Conservation (phyloP, 2,888 invertebrate species). For the Nomada goodeniana region DNA sequence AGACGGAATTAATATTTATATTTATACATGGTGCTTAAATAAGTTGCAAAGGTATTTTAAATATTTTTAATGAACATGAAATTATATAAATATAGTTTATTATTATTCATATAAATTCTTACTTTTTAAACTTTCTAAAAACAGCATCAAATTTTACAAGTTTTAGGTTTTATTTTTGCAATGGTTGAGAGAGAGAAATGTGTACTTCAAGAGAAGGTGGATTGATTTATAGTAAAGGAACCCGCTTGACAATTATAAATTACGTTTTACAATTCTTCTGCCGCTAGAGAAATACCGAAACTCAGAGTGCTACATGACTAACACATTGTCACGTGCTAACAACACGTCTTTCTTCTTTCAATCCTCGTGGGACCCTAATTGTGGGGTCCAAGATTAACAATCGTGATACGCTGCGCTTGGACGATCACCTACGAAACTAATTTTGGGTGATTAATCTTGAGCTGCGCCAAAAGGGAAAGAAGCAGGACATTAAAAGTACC, state of each 20-base stretch:
- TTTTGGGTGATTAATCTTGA: neutral
- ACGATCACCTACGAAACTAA: neutral
- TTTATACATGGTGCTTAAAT: too few relatives aligned
- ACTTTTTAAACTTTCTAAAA: too few relatives aligned
- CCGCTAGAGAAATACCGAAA: neutral
- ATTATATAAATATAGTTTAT: too few relatives aligned
- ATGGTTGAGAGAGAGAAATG: too few relatives aligned
- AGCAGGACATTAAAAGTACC: neutral
- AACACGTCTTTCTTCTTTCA: neutral
- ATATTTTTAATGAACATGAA: too few relatives aligned
- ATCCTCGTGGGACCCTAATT: neutral
- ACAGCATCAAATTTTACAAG: too few relatives aligned
- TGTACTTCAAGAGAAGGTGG: too few relatives aligned
- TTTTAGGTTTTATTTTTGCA: too few relatives aligned
- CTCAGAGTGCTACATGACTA: neutral
- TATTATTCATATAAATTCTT: too few relatives aligned
- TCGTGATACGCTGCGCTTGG: neutral
- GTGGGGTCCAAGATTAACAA: neutral
- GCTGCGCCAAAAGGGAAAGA: neutral
- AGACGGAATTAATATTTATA: too few relatives aligned
- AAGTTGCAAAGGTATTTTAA: too few relatives aligned
- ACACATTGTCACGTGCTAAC: neutral
- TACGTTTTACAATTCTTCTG: neutral
- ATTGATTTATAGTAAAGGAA: too few relatives aligned
- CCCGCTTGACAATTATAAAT: neutral